phyloP scores from a whole-genome alignment of 2,113 vertebrate species.

The Halichoeres trimaculatus region DNA sequence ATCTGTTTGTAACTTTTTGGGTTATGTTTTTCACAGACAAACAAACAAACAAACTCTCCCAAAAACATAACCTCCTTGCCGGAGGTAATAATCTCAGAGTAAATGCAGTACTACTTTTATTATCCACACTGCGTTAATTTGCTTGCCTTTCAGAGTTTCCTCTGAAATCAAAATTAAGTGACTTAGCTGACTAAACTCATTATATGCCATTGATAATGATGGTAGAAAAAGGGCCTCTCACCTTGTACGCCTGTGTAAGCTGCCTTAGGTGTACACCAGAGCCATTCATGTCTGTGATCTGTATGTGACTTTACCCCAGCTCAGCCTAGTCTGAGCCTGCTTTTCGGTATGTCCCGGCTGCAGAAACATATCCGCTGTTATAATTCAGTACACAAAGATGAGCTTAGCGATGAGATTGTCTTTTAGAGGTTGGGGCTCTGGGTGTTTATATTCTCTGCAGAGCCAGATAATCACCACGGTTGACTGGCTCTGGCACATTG shows the following conservation, averaged over 20 bases:
- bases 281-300: constrained; percentile 27
- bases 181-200: constrained; percentile 7
- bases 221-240: not conserved
- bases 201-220: constrained; percentile 11
- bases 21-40: too few relatives aligned
- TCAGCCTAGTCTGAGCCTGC: constrained; percentile 18
- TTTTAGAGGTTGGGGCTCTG: constrained; percentile 33
- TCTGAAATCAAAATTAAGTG: too few relatives aligned
- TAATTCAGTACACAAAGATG: constrained; percentile 34
- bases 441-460: constrained; percentile 44
- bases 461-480: constrained; percentile 49
- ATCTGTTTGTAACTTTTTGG: too few relatives aligned
- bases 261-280: constrained; percentile 33
- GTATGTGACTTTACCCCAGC: constrained; percentile 13
- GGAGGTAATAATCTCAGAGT: too few relatives aligned
- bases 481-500: constrained; percentile 14
- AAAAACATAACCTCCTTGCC: too few relatives aligned
- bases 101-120: too few relatives aligned
- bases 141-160: too few relatives aligned
- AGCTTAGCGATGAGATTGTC: constrained; percentile 47
- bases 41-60: too few relatives aligned
- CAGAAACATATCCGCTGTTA: constrained; percentile 16
- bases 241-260: not conserved
- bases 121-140: too few relatives aligned
- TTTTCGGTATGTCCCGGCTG: constrained; percentile 5